phyloP scores from a whole-genome alignment of 1,140 invertebrate species.

The Conus betulinus region DNA sequence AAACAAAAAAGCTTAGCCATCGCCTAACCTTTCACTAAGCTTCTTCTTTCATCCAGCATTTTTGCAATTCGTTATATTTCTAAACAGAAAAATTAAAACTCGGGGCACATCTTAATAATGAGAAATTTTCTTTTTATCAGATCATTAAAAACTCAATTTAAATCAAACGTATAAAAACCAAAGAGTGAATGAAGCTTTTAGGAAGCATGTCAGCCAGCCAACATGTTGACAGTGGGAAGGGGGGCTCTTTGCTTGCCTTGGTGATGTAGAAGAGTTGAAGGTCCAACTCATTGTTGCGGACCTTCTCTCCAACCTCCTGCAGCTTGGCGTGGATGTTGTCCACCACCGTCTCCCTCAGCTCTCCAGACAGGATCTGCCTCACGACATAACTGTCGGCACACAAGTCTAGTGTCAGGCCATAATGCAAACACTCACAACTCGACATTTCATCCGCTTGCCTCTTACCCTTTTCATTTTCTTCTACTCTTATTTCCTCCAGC shows the following conservation, averaged over 20 bases:
- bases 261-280: conserved; percentile 90
- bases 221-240: not conserved
- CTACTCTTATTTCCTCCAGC: no score
- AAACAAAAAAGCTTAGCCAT: no score
- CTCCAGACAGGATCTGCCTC: conserved; percentile 88
- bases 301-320: conserved; percentile 81
- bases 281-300: conserved; percentile 83
- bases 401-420: no score
- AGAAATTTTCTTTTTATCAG: no score
- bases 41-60: no score
- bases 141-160: conserved; percentile 23
- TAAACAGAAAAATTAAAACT: no score
- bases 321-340: conserved; percentile 87
- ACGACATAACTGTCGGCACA: conserved; percentile 81
- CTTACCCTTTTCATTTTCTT: no score
- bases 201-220: not conserved
- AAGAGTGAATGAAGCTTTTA: not conserved
- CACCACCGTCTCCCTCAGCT: conserved; percentile 87
- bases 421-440: no score
- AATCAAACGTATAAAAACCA: not conserved
- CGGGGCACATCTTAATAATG: no score
- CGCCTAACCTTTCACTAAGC: no score
- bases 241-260: conserved; percentile 78
- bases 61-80: no score
- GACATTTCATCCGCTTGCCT: no score